Base-by-base conservation (phyloP, 1,140 invertebrate genomes). In the Helicoverpa zea region DNA sequence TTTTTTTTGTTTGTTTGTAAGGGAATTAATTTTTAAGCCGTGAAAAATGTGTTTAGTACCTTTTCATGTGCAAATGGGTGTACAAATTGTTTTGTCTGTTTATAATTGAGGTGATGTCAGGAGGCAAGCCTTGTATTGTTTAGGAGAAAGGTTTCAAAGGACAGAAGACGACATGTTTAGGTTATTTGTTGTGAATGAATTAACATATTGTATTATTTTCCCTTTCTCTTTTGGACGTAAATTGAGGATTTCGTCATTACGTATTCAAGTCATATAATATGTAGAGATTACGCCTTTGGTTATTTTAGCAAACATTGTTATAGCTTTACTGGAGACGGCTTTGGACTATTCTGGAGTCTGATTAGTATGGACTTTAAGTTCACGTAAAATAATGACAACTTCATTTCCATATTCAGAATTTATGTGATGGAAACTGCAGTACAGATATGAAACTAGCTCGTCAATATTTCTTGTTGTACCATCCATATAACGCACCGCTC, bases 11-110 rank as follows among this genome's bases (percentile, higher is more conserved):
- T 7, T 23, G 49, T 29, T 56, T 7, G 52, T 29, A n/a, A 43
- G 29, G 30, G 14, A 56, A 73, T 73, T 56, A 73, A 58, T 73
- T 35, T 58, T 73, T 73, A 29, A 58, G 30, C 29, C n/a, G 52
- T 73, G 30, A 73, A 73, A 58, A 73, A 73, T 73, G 52, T 73
- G 70, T 73, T 73, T 58, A 58, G 52, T 29, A 58, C 14, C 70
- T 72, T 73, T 73, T 56, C 70, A 30, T 73, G 70, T 73, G 70
- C 56, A 56, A 73, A 73, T 73, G 51, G 70, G 70, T 52, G 52
- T 35, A 18, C 47, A 73, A 73, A 73, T 73, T 73, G 70, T 73
- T 58, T 73, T 73, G 70, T 73, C 56, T 72, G 29, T 58, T 29
- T 58, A 54, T 70, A 70, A 58, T 51, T 73, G 68, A 47, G 68